Conservation (phyloP, 2,888 invertebrate species). For the Prenolepis imparis region DNA sequence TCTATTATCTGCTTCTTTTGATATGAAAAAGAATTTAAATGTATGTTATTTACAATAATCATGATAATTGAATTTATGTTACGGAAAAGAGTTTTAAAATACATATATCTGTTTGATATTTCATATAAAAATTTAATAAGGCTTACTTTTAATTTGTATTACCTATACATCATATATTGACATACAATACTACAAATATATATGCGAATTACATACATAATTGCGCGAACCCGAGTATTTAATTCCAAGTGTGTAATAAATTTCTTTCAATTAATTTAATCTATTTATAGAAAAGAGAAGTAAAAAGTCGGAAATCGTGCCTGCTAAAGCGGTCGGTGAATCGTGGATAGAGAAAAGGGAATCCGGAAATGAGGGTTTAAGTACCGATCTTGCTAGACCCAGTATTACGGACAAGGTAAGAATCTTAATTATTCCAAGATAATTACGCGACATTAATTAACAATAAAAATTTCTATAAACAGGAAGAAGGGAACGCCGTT, state of each 20-base stretch:
- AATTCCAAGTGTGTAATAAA: background rate
- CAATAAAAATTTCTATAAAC: background rate
- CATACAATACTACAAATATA: background rate
- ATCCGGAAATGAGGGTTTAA: background rate
- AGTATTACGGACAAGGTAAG: background rate
- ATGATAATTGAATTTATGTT: background rate
- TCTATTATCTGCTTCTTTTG: background rate
- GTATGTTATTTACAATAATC: background rate
- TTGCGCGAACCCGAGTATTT: background rate
- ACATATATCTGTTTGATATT: background rate
- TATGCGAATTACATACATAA: background rate
- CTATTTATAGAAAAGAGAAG: background rate
- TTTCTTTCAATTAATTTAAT: background rate
- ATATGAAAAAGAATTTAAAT: background rate
- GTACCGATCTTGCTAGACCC: background rate
- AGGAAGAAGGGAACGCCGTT: background rate
- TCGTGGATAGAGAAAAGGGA: constrained; percentile 24
- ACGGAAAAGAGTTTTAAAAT: background rate
- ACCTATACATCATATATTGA: background rate
- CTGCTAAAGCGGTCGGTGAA: background rate
- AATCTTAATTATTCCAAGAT: background rate
- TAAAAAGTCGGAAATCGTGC: background rate
- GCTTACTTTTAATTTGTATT: no score
- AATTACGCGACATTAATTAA: background rate
- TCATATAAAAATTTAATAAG: no score